These are phyloP conservation scores for Cnemophilus loriae DNA, from an alignment of 2,113 vertebrate species.

Conservation along the genomic window DNA sequence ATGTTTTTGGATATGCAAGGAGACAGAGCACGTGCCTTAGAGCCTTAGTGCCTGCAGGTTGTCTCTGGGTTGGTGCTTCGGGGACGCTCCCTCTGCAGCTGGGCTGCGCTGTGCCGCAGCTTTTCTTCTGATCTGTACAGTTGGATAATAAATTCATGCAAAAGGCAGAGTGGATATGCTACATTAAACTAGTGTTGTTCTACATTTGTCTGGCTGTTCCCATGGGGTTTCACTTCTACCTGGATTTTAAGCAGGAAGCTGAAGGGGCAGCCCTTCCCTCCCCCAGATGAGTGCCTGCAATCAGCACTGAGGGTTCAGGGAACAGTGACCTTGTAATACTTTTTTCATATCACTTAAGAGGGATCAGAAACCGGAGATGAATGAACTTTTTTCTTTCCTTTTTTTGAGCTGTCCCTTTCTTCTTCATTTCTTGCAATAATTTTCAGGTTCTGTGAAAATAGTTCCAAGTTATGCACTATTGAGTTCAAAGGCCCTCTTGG, in stretches of 20 bases:
- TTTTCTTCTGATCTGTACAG: neutral
- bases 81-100: neutral
- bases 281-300: accelerated
- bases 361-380: neutral
- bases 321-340: neutral
- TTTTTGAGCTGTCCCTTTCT: neutral
- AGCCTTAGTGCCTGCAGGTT: neutral
- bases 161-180: neutral
- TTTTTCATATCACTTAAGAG: neutral
- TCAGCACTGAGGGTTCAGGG: neutral
- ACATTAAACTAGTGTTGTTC: neutral
- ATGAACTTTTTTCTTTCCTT: neutral
- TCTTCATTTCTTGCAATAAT: neutral
- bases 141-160: neutral
- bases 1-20: neutral
- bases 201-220: neutral
- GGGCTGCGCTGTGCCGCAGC: accelerated
- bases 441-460: neutral
- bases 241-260: neutral
- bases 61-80: neutral
- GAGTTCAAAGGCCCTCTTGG: neutral
- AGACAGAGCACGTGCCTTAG: accelerated
- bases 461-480: accelerated
- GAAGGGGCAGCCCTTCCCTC: neutral
- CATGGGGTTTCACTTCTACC: neutral